Conservation (phyloP, 2,113 vertebrate species). For the Lepus timidus region DNA sequence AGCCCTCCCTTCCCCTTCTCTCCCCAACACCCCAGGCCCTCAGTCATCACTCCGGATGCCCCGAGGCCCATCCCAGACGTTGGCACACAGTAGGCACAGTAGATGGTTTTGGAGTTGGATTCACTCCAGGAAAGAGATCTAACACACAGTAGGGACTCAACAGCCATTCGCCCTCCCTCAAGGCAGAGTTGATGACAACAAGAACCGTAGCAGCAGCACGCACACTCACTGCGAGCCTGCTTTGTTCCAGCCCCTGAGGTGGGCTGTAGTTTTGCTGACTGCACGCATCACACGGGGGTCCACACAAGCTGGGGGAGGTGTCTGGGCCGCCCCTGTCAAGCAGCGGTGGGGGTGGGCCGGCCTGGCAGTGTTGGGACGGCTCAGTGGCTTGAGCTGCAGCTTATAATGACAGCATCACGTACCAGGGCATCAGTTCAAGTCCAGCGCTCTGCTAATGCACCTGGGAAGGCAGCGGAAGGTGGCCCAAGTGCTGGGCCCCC, state of each 20-base stretch:
- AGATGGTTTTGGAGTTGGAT: neutral
- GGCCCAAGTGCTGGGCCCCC: too few species aligned
- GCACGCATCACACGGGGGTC: neutral
- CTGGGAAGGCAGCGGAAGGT: too few species aligned
- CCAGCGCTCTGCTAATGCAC: too few species aligned
- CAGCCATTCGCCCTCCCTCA: neutral
- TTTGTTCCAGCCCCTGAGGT: neutral
- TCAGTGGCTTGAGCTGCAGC: too few species aligned
- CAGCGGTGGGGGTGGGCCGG: too few species aligned
- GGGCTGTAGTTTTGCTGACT: neutral
- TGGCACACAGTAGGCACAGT: neutral
- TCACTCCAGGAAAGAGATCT: neutral
- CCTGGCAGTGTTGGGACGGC: too few species aligned
- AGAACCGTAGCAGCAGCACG: neutral
- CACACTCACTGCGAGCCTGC: neutral
- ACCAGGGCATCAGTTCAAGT: too few species aligned
- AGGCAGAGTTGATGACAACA: neutral
- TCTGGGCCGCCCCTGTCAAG: neutral
- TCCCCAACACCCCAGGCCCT: too few species aligned
- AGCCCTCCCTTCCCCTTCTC: neutral
- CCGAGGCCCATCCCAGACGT: neutral
- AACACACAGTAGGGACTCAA: conserved; percentile 13
- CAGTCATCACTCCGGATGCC: neutral
- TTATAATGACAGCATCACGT: too few species aligned
- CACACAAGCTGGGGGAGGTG: neutral